phyloP scores from a whole-genome alignment of 2,113 vertebrate species.

The Megaceryle torquata region DNA sequence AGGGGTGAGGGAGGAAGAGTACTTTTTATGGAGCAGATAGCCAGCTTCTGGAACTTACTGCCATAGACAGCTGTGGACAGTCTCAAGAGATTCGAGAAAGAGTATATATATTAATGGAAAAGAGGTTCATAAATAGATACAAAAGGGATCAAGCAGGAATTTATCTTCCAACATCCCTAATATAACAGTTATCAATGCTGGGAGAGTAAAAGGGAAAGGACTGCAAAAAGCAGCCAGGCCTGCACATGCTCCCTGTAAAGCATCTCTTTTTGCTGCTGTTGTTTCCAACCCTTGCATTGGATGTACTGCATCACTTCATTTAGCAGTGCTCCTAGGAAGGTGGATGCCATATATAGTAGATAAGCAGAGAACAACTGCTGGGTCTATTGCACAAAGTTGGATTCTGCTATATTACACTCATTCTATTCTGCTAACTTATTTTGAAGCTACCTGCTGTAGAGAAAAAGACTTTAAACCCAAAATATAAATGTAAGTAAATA shows the following conservation, averaged over 20 bases:
- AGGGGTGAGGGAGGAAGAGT: not conserved
- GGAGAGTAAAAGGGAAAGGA: not conserved
- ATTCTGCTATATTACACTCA: not conserved
- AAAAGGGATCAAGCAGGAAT: not conserved
- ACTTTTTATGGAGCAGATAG: not conserved
- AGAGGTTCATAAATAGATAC: not conserved
- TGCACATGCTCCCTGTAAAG: not conserved
- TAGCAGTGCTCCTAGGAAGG: not conserved
- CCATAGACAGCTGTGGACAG: not conserved
- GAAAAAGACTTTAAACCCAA: not conserved
- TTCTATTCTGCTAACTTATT: not conserved
- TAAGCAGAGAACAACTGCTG: not conserved
- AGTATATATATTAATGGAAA: not conserved
- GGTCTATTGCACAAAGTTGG: not conserved
- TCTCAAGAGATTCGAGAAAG: not conserved
- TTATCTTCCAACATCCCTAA: not conserved
- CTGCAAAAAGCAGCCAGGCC: not conserved
- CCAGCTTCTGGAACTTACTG: not conserved
- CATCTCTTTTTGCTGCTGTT: not conserved
- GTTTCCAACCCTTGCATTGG: not conserved
- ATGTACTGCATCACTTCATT: not conserved
- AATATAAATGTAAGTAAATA: not conserved
- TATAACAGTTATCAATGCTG: not conserved
- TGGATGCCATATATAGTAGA: fast-evolving
- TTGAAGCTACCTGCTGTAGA: not conserved